phyloP scores from a whole-genome alignment of 2,888 invertebrate species.

The Allolobophora icterica region DNA sequence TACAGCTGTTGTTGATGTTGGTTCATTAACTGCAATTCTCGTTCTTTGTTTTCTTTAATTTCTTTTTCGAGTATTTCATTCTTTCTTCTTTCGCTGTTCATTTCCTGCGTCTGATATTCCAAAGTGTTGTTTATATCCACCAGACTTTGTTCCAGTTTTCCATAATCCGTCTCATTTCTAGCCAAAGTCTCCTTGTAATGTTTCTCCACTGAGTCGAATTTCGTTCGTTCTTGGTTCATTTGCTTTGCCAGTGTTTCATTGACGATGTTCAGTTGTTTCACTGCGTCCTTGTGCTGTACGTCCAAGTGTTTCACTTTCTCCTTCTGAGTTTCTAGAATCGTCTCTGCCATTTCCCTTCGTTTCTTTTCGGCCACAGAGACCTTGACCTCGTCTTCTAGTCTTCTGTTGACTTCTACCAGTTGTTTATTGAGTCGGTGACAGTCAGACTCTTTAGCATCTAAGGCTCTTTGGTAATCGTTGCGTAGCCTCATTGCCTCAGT shows the following conservation, averaged over 20 bases:
- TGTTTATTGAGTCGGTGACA: neutral
- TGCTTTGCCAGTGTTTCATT: neutral
- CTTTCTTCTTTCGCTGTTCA: neutral
- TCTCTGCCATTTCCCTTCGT: neutral
- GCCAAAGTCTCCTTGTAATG: neutral
- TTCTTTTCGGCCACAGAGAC: neutral
- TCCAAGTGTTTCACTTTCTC: neutral
- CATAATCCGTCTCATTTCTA: neutral
- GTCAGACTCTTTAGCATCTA: neutral
- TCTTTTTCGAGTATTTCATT: neutral
- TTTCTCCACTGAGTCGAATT: neutral
- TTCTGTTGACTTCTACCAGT: neutral
- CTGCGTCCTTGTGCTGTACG: neutral
- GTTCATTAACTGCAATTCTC: neutral
- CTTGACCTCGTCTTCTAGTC: neutral
- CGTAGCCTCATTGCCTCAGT: neutral
- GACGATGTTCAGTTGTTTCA: neutral
- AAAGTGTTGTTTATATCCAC: neutral
- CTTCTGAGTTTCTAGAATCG: neutral
- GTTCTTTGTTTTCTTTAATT: neutral
- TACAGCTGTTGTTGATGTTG: neutral
- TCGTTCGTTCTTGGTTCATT: neutral
- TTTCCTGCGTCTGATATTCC: neutral
- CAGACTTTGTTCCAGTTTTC: neutral
- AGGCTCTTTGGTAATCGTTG: neutral